Percentiles rank a stretch among this genome's conserved stretches.
Evolutionary conservation across 2,797 vertebrate species (phyloP).

Genomic region (Mallotus villosus): DNA sequence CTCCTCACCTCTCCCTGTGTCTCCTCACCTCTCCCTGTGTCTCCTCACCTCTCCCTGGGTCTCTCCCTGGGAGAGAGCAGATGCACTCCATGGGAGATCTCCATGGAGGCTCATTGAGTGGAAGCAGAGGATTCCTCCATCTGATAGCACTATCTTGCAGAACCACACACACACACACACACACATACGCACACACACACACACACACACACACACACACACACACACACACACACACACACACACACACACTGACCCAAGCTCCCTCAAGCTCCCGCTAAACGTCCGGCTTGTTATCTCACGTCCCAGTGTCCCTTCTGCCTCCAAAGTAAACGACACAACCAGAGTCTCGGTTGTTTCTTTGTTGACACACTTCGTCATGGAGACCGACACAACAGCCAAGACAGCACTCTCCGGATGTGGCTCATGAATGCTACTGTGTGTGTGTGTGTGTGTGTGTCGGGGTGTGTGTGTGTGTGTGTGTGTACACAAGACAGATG

Average conservation of each 20-base stretch:
- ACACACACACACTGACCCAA: constrained; percentile 16
- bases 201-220: constrained; percentile 13
- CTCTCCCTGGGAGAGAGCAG: constrained; percentile 36
- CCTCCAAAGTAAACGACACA: constrained; percentile 47
- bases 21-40: too few species aligned
- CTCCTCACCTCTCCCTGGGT: too few species aligned
- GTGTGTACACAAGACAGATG: background rate
- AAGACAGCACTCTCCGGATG: background rate
- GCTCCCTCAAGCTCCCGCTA: constrained; percentile 27
- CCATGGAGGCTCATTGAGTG: constrained; percentile 64
- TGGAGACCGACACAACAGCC: constrained; percentile 14
- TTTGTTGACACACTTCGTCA: background rate
- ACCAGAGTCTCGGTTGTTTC: constrained; percentile 22
- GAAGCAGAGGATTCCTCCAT: constrained; percentile 57
- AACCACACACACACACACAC: constrained; percentile 14
- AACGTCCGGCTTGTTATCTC: constrained; percentile 32
- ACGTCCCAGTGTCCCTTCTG: constrained; percentile 18
- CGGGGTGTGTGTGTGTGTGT: background rate
- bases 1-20: too few species aligned
- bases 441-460: constrained; percentile 1
- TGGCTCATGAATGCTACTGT: background rate
- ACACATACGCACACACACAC: constrained; percentile 3
- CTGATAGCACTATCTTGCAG: constrained; percentile 26
- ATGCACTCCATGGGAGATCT: constrained; percentile 31
- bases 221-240: background rate